Percentiles rank a stretch among this genome's conserved stretches.
These are phyloP conservation scores for Sphaerophoria rueppellii DNA, from an alignment of 2,888 invertebrate species.

Conservation along the genomic window DNA sequence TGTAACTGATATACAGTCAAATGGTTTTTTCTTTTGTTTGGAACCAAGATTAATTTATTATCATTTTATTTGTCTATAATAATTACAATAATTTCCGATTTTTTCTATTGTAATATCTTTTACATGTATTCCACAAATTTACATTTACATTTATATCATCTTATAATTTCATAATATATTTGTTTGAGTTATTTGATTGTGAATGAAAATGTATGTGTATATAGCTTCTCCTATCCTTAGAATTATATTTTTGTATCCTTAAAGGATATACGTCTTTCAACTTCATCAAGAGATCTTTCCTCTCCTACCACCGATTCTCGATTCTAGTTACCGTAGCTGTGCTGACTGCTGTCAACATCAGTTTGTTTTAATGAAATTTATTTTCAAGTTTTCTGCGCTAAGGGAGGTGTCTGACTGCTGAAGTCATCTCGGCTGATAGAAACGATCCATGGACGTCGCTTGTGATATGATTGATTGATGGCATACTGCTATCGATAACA, in stretches of 20 bases:
- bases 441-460: constrained; percentile 77
- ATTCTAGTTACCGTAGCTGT: background rate
- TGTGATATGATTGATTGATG: constrained; percentile 81
- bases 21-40: constrained; percentile 2
- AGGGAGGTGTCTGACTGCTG: background rate
- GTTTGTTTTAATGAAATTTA: constrained; percentile 18
- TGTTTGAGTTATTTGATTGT: constrained; percentile 25
- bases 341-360: background rate
- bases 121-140: constrained; percentile 2
- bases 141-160: constrained; percentile 17
- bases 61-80: background rate
- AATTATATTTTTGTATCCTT: constrained; percentile 38
- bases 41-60: constrained; percentile 16
- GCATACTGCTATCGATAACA: constrained; percentile 76
- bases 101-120: background rate
- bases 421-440: constrained; percentile 76
- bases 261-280: constrained; percentile 45
- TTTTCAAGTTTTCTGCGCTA: background rate
- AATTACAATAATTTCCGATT: constrained; percentile 20
- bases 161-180: constrained; percentile 15
- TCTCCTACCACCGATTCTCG: background rate
- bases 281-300: constrained; percentile 23
- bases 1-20: constrained; percentile 23
- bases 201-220: constrained; percentile 15
- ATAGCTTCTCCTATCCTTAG: constrained; percentile 48